Conservation (phyloP, 92 coral and sea anemone species). For the Palythoa heliodiscus region DNA sequence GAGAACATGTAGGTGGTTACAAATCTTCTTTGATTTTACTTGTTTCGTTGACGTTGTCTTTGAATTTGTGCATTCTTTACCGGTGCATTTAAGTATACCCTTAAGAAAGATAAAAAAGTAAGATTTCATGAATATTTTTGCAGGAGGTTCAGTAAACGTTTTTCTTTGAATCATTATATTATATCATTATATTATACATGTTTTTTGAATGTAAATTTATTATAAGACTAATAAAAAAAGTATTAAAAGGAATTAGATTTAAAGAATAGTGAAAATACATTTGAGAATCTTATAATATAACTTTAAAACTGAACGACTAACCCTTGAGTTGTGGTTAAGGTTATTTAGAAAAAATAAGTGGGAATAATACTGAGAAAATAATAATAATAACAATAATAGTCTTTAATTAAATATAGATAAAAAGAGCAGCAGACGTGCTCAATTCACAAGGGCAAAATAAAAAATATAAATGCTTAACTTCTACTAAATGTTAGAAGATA, state of each 20-base stretch:
- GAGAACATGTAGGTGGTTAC: slow-evolving; percentile 4
- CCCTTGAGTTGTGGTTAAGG: no score
- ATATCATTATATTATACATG: no score
- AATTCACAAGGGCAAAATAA: not conserved
- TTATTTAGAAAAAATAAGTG: not conserved
- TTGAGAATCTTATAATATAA: no score
- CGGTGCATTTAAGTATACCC: not conserved
- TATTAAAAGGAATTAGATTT: no score
- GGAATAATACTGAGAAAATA: not conserved
- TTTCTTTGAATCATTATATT: no score
- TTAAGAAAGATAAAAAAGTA: not conserved
- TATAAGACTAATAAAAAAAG: no score
- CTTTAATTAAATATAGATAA: not conserved
- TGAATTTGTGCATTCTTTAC: not conserved
- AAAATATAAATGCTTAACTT: not conserved
- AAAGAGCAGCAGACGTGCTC: no score
- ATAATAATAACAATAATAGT: not conserved
- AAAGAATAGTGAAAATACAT: no score
- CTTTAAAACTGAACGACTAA: no score
- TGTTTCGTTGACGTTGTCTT: not conserved
- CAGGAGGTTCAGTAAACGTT: not conserved
- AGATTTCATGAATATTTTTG: slow-evolving; percentile 2
- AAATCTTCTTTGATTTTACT: slow-evolving; percentile 2
- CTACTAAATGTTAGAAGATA: not conserved
- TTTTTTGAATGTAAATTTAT: no score